Base-by-base conservation (phyloP, 2,888 invertebrate species). In the Druceiella hillmani region DNA sequence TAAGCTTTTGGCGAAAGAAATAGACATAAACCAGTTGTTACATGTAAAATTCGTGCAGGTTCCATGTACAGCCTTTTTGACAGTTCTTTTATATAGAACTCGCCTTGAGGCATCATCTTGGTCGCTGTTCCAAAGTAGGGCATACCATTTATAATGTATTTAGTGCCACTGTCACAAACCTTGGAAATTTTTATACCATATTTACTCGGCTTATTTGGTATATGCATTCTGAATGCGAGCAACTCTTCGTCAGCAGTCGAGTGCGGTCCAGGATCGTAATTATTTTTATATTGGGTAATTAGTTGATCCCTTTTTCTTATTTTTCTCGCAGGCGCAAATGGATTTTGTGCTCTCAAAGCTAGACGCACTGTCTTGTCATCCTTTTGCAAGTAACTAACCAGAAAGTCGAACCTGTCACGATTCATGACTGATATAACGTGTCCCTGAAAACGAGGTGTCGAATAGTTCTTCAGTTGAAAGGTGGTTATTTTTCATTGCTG, bases 181-280 rank as follows among this genome's bases (percentile, higher is more conserved):
- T 52, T 51, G 32, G 51, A 37, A 12, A 61, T 49, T 49, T 61
- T 59, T 14, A 59, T 39, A 6, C 57, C 59, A 44, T 58, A 58
- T 41, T 48, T n/a, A n/a, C n/a, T 43, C 2, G 48, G 45, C 16
- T 45, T 45, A 20, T 43, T 43, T 3, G 40, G 40, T 2, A 47
- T 45, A 12, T 44, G 45, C 36, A 47, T 47, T 3, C 43, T 12
- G 9, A 47, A 47, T 13, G 43, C 45, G 9, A 49, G 16, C 16
- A 49, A 33, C 15, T 47, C 45, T 26, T 49, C 48, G 33, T 49
- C 46, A 6, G 44, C 22, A 9, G 44, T 48, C 7, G 27, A 12
- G 27, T 35, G 16, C 3, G 22, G 11, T 11, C 33, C 24, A 11
- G 15, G 13, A 13, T 30, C n/a, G n/a, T 17, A 36, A 36, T 36